Percentiles rank a stretch among this genome's conserved stretches.
These are phyloP conservation scores for Tupaia tana DNA, from an alignment of 2,113 vertebrate genomes.

Conservation along the genomic window DNA sequence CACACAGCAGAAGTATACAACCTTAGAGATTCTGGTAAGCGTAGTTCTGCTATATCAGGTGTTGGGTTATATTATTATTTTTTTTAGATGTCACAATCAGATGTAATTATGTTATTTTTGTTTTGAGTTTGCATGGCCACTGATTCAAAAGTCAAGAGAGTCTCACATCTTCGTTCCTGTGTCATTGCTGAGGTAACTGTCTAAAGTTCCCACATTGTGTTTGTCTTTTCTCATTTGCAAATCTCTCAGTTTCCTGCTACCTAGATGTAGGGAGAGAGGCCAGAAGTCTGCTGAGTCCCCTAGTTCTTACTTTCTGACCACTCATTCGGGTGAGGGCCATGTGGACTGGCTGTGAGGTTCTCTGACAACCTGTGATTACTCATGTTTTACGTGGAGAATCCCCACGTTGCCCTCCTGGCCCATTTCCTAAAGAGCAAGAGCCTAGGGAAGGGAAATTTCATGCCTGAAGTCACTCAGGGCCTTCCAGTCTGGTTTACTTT, in stretches of 20 bases:
- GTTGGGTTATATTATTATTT: slow-evolving; percentile 22
- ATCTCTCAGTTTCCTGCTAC: neutral
- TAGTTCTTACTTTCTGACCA: neutral
- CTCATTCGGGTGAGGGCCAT: neutral
- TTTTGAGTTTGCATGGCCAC: neutral
- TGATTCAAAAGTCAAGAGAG: neutral
- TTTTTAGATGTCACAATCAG: neutral
- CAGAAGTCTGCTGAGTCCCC: neutral
- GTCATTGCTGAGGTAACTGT: neutral
- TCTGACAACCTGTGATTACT: neutral
- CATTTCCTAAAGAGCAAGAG: neutral
- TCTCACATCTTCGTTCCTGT: neutral
- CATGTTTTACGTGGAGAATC: neutral
- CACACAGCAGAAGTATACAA: neutral
- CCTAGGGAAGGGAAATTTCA: neutral
- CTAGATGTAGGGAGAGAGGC: neutral
- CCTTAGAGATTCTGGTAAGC: neutral
- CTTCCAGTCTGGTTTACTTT: neutral
- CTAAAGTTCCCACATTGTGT: neutral
- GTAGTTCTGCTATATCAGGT: neutral
- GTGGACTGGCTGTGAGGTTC: neutral
- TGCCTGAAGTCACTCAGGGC: neutral
- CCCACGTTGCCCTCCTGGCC: too few species aligned
- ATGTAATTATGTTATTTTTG: neutral
- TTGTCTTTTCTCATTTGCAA: slow-evolving; percentile 4